Percentiles rank a stretch among this genome's conserved stretches.
Conservation (phyloP, 2,797 vertebrate genomes). For the Erethizon dorsatum region DNA sequence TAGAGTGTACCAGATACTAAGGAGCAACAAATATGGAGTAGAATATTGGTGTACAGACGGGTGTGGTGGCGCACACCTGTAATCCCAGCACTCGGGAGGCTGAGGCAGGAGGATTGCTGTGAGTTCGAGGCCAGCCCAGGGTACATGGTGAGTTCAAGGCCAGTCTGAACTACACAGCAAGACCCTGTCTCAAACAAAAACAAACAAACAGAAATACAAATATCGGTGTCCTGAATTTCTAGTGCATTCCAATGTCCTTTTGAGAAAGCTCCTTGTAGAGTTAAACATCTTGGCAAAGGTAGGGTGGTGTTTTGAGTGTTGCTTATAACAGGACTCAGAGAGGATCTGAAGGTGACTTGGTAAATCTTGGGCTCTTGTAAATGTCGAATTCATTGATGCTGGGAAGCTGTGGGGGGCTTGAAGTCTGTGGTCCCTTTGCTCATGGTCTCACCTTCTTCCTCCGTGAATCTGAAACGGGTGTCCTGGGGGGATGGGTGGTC, state of each 20-base stretch:
- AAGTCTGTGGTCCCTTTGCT: background rate
- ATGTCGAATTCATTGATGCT: background rate
- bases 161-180: background rate
- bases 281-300: slow-evolving; percentile 41
- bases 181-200: background rate
- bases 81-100: background rate
- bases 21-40: background rate
- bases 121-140: background rate
- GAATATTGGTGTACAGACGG: background rate
- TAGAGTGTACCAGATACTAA: background rate
- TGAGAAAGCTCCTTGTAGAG: slow-evolving; percentile 48
- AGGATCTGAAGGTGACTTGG: background rate
- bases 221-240: slow-evolving; percentile 24
- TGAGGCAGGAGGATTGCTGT: background rate
- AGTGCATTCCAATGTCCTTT: background rate
- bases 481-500: background rate
- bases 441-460: background rate
- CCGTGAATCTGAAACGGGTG: background rate
- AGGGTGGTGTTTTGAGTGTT: background rate
- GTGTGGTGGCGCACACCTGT: background rate
- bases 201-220: background rate
- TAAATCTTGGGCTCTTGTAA: background rate
- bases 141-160: no score
- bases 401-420: background rate
- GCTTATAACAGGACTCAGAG: background rate